These are phyloP conservation scores for Chromobotia macracanthus DNA, from an alignment of 2,797 vertebrate species.

Conservation along the genomic window DNA sequence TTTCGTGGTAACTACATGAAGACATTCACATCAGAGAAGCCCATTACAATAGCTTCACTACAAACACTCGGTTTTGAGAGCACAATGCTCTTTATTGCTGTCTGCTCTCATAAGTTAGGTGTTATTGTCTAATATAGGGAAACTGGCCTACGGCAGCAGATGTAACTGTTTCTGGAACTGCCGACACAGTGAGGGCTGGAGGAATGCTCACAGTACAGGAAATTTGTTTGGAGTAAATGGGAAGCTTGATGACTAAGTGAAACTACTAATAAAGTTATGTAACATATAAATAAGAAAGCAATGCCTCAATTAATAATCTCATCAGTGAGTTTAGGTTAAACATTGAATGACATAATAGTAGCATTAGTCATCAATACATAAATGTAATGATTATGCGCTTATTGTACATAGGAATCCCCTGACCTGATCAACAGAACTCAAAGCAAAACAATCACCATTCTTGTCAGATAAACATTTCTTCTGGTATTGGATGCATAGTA, in stretches of 20 bases:
- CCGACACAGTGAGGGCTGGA: neutral
- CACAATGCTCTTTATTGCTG: neutral
- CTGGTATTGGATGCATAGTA: neutral
- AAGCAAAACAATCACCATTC: neutral
- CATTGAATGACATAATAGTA: neutral
- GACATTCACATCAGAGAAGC: neutral
- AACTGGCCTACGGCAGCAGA: conserved; percentile 9
- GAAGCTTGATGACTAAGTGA: neutral
- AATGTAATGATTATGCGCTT: too few species aligned
- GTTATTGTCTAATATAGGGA: neutral
- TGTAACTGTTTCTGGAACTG: neutral
- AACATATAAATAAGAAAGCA: neutral
- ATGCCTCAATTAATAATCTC: neutral
- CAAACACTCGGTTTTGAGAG: neutral
- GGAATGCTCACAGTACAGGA: neutral
- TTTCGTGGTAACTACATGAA: conserved; percentile 77
- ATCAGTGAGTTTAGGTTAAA: neutral
- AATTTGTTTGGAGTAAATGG: neutral
- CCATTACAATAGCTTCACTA: neutral
- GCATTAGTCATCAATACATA: neutral
- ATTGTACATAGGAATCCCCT: too few species aligned
- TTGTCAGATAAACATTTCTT: neutral
- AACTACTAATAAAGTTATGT: neutral
- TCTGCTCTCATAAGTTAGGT: neutral
- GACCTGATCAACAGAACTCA: too few species aligned